phyloP scores from a whole-genome alignment of 2,113 vertebrate genomes.

The Ascaphus truei region DNA sequence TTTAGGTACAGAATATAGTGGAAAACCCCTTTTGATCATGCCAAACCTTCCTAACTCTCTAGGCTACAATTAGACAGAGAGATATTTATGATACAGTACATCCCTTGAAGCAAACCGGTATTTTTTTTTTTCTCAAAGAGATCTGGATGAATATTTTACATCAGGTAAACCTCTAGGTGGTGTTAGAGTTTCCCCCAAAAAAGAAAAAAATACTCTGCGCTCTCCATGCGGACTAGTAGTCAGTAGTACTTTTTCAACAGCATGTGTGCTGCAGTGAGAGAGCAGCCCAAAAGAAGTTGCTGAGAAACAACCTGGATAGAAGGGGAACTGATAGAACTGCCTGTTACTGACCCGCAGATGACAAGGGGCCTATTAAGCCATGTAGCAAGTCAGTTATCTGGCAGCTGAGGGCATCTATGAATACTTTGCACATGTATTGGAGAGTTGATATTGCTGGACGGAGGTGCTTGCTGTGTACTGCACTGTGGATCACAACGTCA shows the following conservation, averaged over 20 bases:
- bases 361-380: background rate
- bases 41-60: conserved; percentile 28
- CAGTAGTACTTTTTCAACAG: background rate
- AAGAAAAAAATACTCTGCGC: background rate
- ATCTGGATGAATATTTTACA: background rate
- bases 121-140: conserved; percentile 17
- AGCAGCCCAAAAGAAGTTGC: background rate
- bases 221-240: background rate
- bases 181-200: conserved; percentile 26
- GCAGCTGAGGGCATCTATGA: background rate
- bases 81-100: conserved; percentile 27
- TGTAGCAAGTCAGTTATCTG: background rate
- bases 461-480: background rate
- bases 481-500: background rate
- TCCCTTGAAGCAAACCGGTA: conserved; percentile 32
- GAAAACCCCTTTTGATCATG: conserved; percentile 27
- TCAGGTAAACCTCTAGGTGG: conserved; percentile 26
- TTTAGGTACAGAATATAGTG: conserved; percentile 9
- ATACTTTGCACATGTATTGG: background rate
- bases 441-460: background rate
- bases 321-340: background rate
- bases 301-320: background rate
- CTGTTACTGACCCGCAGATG: background rate
- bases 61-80: conserved; percentile 31
- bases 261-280: conserved; percentile 2